Percentiles rank a stretch among this genome's conserved stretches.
Conservation (phyloP, 2,113 vertebrate species). For the Helogale parvula region DNA sequence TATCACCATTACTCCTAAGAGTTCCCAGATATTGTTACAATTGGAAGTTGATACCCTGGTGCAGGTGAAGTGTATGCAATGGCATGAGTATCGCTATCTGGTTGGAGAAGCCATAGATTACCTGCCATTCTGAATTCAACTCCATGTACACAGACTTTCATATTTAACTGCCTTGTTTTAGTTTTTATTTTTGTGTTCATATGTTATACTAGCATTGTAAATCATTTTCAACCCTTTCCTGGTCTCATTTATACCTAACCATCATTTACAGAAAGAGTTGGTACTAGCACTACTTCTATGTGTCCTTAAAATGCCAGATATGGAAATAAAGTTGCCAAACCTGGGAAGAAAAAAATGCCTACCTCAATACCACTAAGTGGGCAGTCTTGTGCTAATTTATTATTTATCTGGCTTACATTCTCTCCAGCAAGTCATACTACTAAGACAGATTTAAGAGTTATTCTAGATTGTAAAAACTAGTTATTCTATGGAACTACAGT, state of each 20-base stretch:
- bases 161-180: slow-evolving; percentile 29
- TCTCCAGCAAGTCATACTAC: neutral
- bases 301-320: slow-evolving; percentile 37
- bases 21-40: neutral
- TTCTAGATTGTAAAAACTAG: neutral
- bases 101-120: neutral
- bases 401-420: neutral
- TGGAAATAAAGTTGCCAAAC: neutral
- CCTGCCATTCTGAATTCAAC: neutral
- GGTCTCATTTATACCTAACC: neutral
- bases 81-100: neutral
- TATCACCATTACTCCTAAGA: neutral
- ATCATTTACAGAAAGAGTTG: neutral
- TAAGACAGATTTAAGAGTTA: slow-evolving; percentile 32
- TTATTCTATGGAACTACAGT: neutral
- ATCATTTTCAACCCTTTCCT: neutral
- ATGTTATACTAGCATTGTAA: neutral
- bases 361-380: neutral
- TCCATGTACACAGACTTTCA: neutral
- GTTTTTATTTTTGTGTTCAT: neutral
- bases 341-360: neutral
- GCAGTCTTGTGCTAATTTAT: slow-evolving; percentile 14
- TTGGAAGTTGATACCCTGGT: neutral
- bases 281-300: neutral
- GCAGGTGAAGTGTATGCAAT: neutral